Base-by-base conservation (phyloP, 53 echinoderm and acorn worm genomes). In the Echinometra lucunter region DNA sequence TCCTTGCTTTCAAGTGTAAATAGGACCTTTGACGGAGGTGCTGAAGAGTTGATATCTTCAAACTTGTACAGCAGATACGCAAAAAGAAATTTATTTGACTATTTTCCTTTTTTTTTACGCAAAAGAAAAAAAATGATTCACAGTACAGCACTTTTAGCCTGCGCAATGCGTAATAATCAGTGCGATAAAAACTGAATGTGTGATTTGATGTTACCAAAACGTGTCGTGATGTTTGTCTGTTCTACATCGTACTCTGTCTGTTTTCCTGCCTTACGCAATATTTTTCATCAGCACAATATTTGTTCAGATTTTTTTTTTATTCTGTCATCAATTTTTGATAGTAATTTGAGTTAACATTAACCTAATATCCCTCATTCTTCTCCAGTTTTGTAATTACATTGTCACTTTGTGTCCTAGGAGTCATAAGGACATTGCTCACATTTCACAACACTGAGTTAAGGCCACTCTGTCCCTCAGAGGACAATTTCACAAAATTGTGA, bases 1-100 rank as follows among this genome's bases (percentile, higher is more conserved):
- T 89, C 89, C 89, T 89, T 60, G 89, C 89, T 89, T 89, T 89
- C 89, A 89, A 89, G 60, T 89, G 89, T 89, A 89, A 89, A 89
- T 89, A 89, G 60, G 89, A 89, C 89, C 60, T 63, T 91, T 60
- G 42, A 66, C 25, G 63, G 91, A 91, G 63, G 91, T 91, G 91
- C 91, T 66, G 44, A 66, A 66, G 66, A 58, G n/a, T 58, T 30
- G 42, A 12, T 32, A 40, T 91, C 91, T 91, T 60, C 91, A 38
- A 66, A 28, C 91, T 23, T 91, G 63, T 44, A 91, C 42, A 91
- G 38, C 92, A 72, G 47, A 72, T 67, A 89, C 89, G 57, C 89
- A 89, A 19, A 34, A 78, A 78, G 9, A 89, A 60, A 56, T 53
- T 57, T 56, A 53, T 88, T 56, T 23, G 89, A 89, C 89, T 57